Conservation (phyloP, 2,888 invertebrate species). For the Serripes groenlandicus region DNA sequence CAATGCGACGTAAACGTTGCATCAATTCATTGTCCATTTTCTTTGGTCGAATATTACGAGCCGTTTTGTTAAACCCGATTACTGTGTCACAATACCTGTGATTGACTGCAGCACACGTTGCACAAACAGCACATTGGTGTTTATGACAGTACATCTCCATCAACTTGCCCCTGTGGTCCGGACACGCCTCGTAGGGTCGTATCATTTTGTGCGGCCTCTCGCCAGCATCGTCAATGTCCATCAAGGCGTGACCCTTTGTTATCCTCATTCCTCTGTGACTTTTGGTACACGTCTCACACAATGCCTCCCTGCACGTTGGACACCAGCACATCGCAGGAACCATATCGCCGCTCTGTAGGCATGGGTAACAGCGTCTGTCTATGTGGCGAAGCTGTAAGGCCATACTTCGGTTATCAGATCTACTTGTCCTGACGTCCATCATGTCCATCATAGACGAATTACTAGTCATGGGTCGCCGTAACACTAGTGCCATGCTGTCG, state of each 20-base stretch:
- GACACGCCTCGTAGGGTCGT: slow-evolving; percentile 58
- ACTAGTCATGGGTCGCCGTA: slow-evolving; percentile 38
- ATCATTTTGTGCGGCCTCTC: slow-evolving; percentile 50
- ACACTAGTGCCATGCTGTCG: neutral
- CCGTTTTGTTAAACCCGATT: slow-evolving; percentile 45
- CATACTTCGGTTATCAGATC: slow-evolving; percentile 33
- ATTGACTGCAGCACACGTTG: slow-evolving; percentile 54
- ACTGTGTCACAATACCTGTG: slow-evolving; percentile 64
- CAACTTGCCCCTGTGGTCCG: slow-evolving; percentile 61
- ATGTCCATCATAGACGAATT: slow-evolving; percentile 39
- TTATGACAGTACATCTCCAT: slow-evolving; percentile 64
- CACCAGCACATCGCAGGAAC: slow-evolving; percentile 59
- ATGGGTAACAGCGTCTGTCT: slow-evolving; percentile 61
- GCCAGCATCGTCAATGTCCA: slow-evolving; percentile 61
- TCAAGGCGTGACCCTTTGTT: slow-evolving; percentile 60
- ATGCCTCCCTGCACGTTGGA: slow-evolving; percentile 59
- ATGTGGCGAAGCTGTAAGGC: slow-evolving; percentile 35
- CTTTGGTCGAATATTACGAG: slow-evolving; percentile 41
- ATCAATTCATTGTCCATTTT: slow-evolving; percentile 49
- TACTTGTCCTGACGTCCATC: slow-evolving; percentile 8
- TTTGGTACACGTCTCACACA: slow-evolving; percentile 63
- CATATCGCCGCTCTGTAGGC: slow-evolving; percentile 54
- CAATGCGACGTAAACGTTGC: slow-evolving; percentile 51
- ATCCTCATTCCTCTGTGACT: slow-evolving; percentile 66
- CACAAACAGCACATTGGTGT: slow-evolving; percentile 58